These are phyloP conservation scores for Aphis craccivora DNA, from an alignment of 1,140 invertebrate genomes.

Conservation along the genomic window DNA sequence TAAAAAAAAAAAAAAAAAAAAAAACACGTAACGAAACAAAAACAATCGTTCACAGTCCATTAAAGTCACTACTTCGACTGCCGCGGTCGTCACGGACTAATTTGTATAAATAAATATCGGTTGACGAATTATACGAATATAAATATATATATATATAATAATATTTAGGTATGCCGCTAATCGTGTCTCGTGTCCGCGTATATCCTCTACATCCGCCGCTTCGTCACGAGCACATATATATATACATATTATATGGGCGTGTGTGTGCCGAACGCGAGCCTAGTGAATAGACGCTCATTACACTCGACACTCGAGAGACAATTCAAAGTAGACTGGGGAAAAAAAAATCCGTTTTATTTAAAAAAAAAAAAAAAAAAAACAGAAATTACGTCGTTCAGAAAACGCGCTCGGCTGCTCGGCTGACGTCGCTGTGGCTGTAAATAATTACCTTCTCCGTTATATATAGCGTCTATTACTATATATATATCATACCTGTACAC, in stretches of 20 bases:
- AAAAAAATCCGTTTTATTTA: constrained; percentile 18
- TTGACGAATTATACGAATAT: constrained; percentile 14
- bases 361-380: neutral
- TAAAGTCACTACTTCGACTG: neutral
- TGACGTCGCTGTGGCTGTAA: neutral
- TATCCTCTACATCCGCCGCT: neutral
- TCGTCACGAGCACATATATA: neutral
- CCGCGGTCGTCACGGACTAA: constrained; percentile 20
- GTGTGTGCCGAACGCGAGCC: constrained; percentile 4
- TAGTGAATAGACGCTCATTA: constrained; percentile 34
- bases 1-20: neutral
- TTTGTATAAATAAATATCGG: constrained; percentile 51
- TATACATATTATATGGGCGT: too few relatives aligned
- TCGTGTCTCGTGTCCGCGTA: constrained; percentile 33
- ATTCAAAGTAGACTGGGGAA: neutral
- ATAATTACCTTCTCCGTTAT: neutral
- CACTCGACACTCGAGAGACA: neutral
- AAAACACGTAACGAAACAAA: constrained; percentile 1
- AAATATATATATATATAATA: neutral
- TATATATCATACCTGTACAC: neutral
- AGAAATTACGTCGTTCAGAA: constrained; percentile 15
- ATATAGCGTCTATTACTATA: neutral
- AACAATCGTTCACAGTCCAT: constrained; percentile 46
- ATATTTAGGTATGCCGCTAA: constrained; percentile 6
- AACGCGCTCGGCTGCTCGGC: neutral